Evolutionary conservation across 2,888 invertebrate species (phyloP), one percentile per base, ranked within the genome.

Genomic region (Tineola bisselliella): DNA sequence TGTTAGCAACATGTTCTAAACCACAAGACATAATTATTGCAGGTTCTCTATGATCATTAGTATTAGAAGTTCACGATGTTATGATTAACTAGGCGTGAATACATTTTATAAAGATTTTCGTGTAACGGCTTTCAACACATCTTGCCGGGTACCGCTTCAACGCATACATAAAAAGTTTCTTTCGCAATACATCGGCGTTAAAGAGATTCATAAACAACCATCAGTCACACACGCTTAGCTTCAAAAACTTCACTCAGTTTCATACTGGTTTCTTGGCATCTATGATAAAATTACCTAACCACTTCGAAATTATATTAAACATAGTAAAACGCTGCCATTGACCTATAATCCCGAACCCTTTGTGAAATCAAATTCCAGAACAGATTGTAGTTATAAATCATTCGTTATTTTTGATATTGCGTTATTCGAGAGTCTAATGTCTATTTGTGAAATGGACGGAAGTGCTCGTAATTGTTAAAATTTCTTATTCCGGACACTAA

Each of bases 291-390:
- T 54, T 54, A 25, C 54, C 25, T 25, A 54, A 54, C 25, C 18
- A 4, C 54, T 25, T 54, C 12, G 18, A 54, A 54, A 54, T 54
- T 54, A 18, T 12, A 18, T 52, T 52, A 52, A 43, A 56, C 15
- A 48, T 13, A 48, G 25, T 56, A 19, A 6, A 18, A 56, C 68
- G 67, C 63, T 71, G 78, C 74, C 79, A 81, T 78, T 81, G 80
- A 77, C 80, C 78, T 69, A 77, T 62, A 44, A 59, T 30, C 19
- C 38, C 30, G 11, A 43, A 33, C 18, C 38, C 52, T 52, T 15
- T 44, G 48, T 33, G 58, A 19, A 58, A 58, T 17, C 25, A 58
- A 25, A 58, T 58, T 58, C 58, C 33, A 25, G 48, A 54, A 25
- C 54, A 19, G 19, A 54, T 25, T 25, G 19, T 18, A 10, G 19